Evolutionary conservation across 2,113 vertebrate genomes (phyloP).

Genomic region (Notiomystis cincta): DNA sequence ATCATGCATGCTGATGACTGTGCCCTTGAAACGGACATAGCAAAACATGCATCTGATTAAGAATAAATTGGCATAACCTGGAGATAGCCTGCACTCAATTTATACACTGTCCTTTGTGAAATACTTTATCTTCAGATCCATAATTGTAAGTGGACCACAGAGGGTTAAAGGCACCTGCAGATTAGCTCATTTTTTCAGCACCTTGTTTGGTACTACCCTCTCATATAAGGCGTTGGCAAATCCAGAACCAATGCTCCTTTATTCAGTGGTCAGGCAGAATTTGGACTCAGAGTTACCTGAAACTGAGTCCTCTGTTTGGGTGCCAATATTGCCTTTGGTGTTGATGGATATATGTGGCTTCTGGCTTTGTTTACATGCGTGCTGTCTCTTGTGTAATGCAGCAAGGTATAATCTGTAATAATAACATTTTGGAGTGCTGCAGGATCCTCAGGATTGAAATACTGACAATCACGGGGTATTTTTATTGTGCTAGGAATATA

Average conservation of each 20-base stretch:
- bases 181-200: not conserved
- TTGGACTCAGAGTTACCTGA: not conserved
- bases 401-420: not conserved
- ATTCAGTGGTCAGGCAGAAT: not conserved
- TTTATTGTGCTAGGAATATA: not conserved
- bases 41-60: not conserved
- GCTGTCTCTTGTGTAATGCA: not conserved
- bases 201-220: not conserved
- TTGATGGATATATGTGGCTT: not conserved
- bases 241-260: not conserved
- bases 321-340: not conserved
- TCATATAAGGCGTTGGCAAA: not conserved
- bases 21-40: not conserved
- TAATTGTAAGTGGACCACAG: not conserved
- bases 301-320: not conserved
- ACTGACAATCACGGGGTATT: not conserved
- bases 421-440: not conserved
- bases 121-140: not conserved
- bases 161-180: not conserved
- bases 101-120: not conserved
- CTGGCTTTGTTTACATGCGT: not conserved
- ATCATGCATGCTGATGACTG: not conserved
- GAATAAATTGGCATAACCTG: not conserved
- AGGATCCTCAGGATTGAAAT: not conserved
- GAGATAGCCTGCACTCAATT: not conserved